A percentile compares a stretch with the other conserved stretches of the same genome.
phyloP scores from a whole-genome alignment of 2,888 invertebrate genomes.

The Exephanes ischioxanthus region DNA sequence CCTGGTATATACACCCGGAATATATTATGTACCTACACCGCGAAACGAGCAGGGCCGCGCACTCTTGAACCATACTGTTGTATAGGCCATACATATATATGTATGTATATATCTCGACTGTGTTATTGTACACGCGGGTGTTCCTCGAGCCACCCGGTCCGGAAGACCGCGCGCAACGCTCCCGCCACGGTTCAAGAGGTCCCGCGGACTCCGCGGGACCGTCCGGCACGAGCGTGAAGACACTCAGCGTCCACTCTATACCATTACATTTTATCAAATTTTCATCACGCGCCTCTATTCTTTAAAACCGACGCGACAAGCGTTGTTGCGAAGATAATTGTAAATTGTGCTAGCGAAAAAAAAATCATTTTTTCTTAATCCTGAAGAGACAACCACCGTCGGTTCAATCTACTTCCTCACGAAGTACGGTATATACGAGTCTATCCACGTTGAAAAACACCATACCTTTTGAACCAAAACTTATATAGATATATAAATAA shows the following conservation, averaged over 20 bases:
- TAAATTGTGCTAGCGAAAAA: background rate
- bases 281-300: background rate
- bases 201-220: constrained; percentile 50
- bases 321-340: background rate
- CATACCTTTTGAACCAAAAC: background rate
- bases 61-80: constrained; percentile 45
- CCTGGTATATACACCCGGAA: constrained; percentile 79
- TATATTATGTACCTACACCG: constrained; percentile 76
- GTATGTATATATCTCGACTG: constrained; percentile 63
- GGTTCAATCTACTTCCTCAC: too few species aligned
- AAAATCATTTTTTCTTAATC: background rate
- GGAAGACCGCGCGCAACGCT: constrained; percentile 40
- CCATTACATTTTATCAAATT: background rate
- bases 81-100: background rate
- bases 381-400: background rate
- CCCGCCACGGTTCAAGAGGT: constrained; percentile 63
- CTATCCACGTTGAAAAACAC: background rate
- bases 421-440: background rate
- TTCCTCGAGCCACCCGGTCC: constrained; percentile 54
- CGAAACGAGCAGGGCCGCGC: constrained; percentile 52
- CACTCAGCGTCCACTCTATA: constrained; percentile 7
- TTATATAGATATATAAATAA: too few species aligned
- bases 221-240: constrained; percentile 59
- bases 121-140: constrained; percentile 76
- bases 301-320: background rate